Conservation (phyloP, 1,140 invertebrate species). For the Psix sp. region DNA sequence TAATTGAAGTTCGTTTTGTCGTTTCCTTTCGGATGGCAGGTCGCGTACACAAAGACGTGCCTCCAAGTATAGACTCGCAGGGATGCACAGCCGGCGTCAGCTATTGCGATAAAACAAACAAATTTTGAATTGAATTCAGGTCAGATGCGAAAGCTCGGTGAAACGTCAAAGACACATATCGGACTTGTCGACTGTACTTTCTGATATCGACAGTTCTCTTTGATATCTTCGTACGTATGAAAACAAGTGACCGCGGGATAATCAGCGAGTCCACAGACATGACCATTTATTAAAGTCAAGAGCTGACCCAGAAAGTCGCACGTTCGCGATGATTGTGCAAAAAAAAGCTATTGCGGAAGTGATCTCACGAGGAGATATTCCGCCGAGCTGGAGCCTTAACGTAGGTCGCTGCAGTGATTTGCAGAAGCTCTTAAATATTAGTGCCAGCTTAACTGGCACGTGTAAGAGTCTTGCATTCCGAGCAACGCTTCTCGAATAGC, state of each 20-base stretch:
- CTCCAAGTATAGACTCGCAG: not conserved
- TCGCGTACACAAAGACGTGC: conserved; percentile 18
- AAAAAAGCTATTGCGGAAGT: not conserved
- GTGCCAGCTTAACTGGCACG: conserved; percentile 41
- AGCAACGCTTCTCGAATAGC: conserved; percentile 32
- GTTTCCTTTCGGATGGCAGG: conserved; percentile 8
- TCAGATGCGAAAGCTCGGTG: conserved; percentile 20
- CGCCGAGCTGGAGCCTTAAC: not conserved
- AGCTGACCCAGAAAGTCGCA: not conserved
- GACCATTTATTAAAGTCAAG: conserved; percentile 31
- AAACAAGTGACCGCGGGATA: conserved; percentile 49
- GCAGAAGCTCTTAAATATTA: conserved; percentile 10
- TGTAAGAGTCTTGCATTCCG: conserved; percentile 21
- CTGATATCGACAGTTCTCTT: conserved; percentile 55
- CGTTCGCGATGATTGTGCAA: not conserved
- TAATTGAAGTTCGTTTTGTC: conserved; percentile 29
- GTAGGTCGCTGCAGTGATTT: conserved; percentile 9
- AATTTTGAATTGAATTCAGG: conserved; percentile 45
- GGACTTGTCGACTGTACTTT: conserved; percentile 25
- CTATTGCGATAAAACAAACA: conserved; percentile 49
- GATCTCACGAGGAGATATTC: not conserved
- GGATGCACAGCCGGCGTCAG: conserved; percentile 5
- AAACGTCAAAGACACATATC: conserved; percentile 48
- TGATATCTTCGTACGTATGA: conserved; percentile 32
- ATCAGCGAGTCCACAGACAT: conserved; percentile 18